Base-by-base conservation (phyloP, 1,140 invertebrate genomes). In the Arctopsyche grandis region DNA sequence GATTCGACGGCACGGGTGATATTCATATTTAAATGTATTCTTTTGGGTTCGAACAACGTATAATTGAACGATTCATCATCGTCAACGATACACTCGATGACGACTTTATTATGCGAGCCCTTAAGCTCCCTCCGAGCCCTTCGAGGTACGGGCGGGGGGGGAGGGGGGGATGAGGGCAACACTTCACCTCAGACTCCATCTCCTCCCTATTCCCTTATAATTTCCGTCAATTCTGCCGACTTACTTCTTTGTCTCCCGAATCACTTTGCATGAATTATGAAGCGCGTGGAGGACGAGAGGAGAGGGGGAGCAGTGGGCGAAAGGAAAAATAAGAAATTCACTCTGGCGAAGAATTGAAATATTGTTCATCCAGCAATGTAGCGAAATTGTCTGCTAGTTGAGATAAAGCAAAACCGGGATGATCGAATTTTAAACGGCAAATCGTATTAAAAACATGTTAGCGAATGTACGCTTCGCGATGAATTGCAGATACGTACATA, bases 191-290 rank as follows among this genome's bases (percentile, higher is more conserved):
- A 29, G 14, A 56, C 14, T 48, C 19, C 9, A 1, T 3, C 19
- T 9, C 10, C 16, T 7, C 9, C 4, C 5, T 63, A 7, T 5
- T 22, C 63, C 46, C 46, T 74, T 74, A 74, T 74, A 74, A 48
- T 74, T 74, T 74, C 44, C 71, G 71, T 48, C 71, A 48, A 74
- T 74, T 74, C 71, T 48, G 12, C 70, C 70, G 70, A 16, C n/a
- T 73, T 48, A 73, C 70, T 74, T 74, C 71, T 74, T 74, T 74
- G 71, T 74, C 71, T 74, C 71, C 58, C 24, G 74, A 76, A 76
- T 76, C 74, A 76, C 74, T 76, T 76, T 76, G 74, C 74, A 76
- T 76, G 74, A 76, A 76, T 76, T 76, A 76, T 63, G 26, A 26
- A 38, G 29, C 29, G 29, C 29, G 29, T 38, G 22, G 29, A 43